Evolutionary conservation across 2,888 invertebrate species (phyloP), one percentile per base, ranked within the genome.

Genomic region (Seladonia tumulorum): DNA sequence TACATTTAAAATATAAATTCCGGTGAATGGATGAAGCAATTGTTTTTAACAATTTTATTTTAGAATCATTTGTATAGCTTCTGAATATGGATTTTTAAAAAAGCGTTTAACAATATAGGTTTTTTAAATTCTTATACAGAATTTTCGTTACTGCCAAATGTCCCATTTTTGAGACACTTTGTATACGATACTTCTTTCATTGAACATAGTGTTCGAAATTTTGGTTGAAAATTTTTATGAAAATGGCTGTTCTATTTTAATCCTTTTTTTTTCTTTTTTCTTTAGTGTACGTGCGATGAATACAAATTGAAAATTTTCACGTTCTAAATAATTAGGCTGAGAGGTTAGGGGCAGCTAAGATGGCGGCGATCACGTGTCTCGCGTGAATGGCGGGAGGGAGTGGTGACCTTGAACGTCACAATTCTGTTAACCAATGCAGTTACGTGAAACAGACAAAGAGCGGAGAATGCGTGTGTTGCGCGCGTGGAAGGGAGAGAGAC

Each of bases 401-500:
- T 2, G 29, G 47, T 35, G 73, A 39, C 14, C 73, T 73, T 53
- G 53, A 53, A 53, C 22, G 35, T 53, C 49, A 35, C 29, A 35
- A 53, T 49, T 53, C 49, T n/a, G 73, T 35, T 22, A 29, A 49
- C 53, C 35, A 25, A 16, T 35, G 53, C 29, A 74, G 29, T 77
- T 74, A 35, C 29, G 71, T 63, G 70, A 42, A 70, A 42, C 42
- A 70, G 70, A 70, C 22, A 45, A 49, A 71, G 70, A 70, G 76
- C 47, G 25, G 22, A 29, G 79, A 73, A 16, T 80, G 85, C 35
- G 60, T 35, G 73, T 83, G 85, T 39, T 83, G 79, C 49, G 75
- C 71, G 82, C 25, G 75, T 79, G 83, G 79, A 71, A 85, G 81
- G 63, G 76, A 75, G 85, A 80, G 87, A 88, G 39, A 29, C 12